Base-by-base conservation (phyloP, 2,113 vertebrate genomes). In the Grallaria varia region DNA sequence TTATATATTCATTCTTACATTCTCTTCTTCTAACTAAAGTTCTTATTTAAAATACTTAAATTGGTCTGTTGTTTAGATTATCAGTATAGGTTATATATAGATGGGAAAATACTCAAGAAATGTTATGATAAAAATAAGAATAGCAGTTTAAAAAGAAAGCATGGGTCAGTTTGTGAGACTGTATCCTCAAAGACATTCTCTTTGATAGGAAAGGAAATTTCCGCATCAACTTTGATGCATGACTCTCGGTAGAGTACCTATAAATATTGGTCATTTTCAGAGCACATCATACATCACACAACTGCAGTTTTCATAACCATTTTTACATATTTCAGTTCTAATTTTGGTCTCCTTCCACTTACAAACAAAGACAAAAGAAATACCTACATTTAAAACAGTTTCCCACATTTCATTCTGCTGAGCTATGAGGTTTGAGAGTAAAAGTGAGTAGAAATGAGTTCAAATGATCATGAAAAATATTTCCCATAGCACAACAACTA, bases 121-220 rank as follows among this genome's bases (percentile, higher is more conserved):
- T 64, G 40, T 62, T 84, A 64, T 78, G 72, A 73, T 56, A 89
- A 88, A 94, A 90, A 30, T 55, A 89, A 68, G 68, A 89, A 92
- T 50, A 92, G n/a, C n/a, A 78, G 18, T 74, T 58, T 78, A 58
- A 89, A 86, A 88, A 60, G 76, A 94, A 90, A 84, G 1, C 18
- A 47, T 52, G 9, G 18, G 33, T 77, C 31, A 55, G 11, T 88
- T 95, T 74, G 77, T 86, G 76, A 94, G 73, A 78, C 37, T 68
- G 25, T 77, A 81, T 94, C 44, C 84, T 92, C 47, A 66, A 90
- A 89, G 23, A 4, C n/a, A 53, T 94, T 92, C 66, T 13, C 44
- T 93, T 81, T 92, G 80, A 93, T 62, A 86, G 37, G 12, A 89
- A 81, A 84, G 69, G 73, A 92, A 94, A 84, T 96, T 87, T 96